Conservation (phyloP, 2,113 vertebrate genomes). For the Plotosus lineatus region DNA sequence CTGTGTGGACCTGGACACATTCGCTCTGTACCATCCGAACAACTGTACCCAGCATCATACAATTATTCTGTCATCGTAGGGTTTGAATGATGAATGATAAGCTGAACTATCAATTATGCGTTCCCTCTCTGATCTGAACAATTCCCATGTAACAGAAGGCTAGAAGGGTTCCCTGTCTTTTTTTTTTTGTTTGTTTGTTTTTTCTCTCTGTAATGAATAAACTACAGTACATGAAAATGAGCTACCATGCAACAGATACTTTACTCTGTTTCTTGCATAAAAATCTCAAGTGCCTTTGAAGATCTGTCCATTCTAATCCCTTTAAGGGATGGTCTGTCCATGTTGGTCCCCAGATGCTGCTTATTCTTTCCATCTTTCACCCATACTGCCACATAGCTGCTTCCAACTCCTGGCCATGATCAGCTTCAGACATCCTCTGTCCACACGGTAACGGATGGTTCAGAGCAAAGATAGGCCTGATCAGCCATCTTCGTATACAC, state of each 20-base stretch:
- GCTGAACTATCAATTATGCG: constrained; percentile 65
- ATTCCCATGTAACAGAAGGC: constrained; percentile 53
- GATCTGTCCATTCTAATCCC: too few relatives aligned
- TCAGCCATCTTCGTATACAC: too few relatives aligned
- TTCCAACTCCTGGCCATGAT: too few relatives aligned
- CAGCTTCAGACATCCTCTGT: too few relatives aligned
- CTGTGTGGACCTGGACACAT: background rate
- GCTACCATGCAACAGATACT: background rate
- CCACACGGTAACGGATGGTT: too few relatives aligned
- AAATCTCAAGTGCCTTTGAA: too few relatives aligned
- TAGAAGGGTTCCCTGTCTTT: constrained; percentile 60
- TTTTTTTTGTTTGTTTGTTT: constrained; percentile 57
- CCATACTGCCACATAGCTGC: too few relatives aligned
- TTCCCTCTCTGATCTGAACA: constrained; percentile 70
- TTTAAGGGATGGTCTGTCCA: too few relatives aligned
- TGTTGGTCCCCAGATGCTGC: too few relatives aligned
- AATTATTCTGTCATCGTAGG: background rate
- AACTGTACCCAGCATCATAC: background rate
- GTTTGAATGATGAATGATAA: constrained; percentile 61
- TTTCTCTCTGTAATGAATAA: constrained; percentile 72
- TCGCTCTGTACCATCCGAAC: background rate
- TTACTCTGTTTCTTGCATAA: background rate
- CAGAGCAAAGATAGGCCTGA: too few relatives aligned
- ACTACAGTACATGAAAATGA: constrained; percentile 23
- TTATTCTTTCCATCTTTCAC: too few relatives aligned